A percentile compares a stretch with the other conserved stretches of the same genome.
Conservation (phyloP, 35 echinoderm and acorn worm species). For the Lytechinus variegatus region DNA sequence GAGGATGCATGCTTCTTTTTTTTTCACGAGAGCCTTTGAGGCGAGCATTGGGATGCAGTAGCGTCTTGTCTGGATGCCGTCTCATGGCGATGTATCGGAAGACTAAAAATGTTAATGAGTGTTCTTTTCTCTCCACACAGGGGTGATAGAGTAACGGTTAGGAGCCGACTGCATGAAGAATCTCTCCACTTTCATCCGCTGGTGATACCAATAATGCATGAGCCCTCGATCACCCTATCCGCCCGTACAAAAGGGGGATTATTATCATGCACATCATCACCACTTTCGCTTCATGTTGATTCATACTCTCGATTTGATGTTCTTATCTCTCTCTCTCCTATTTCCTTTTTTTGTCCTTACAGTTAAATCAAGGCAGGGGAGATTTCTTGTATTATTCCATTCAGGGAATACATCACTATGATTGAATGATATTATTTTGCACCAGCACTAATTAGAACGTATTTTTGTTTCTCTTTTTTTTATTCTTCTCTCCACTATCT, state of each 20-base stretch:
- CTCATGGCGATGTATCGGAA: not conserved
- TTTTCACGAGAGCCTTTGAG: not conserved
- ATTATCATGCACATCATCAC: conserved; percentile 26
- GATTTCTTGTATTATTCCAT: not conserved
- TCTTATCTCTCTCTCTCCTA: not conserved
- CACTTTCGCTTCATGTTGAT: not conserved
- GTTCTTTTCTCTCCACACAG: not conserved
- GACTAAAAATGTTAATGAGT: not conserved
- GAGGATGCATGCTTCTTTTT: not conserved
- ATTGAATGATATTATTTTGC: conserved; percentile 31
- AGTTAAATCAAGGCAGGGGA: not conserved
- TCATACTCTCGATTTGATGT: not conserved
- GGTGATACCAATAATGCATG: conserved; percentile 11
- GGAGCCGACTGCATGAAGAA: not conserved
- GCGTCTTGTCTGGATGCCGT: not conserved
- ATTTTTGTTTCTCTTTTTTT: conserved; percentile 41
- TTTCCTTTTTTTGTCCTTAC: not conserved
- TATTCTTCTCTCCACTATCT: conserved; percentile 27
- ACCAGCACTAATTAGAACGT: conserved; percentile 46
- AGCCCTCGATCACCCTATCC: conserved; percentile 16
- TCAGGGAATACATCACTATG: not conserved
- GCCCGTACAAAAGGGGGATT: not conserved
- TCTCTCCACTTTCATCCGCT: conserved; percentile 14
- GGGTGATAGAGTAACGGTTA: not conserved
- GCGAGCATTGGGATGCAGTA: not conserved